Evolutionary conservation across 2,888 invertebrate genomes (phyloP).

Genomic region (Physocephala rufipes): DNA sequence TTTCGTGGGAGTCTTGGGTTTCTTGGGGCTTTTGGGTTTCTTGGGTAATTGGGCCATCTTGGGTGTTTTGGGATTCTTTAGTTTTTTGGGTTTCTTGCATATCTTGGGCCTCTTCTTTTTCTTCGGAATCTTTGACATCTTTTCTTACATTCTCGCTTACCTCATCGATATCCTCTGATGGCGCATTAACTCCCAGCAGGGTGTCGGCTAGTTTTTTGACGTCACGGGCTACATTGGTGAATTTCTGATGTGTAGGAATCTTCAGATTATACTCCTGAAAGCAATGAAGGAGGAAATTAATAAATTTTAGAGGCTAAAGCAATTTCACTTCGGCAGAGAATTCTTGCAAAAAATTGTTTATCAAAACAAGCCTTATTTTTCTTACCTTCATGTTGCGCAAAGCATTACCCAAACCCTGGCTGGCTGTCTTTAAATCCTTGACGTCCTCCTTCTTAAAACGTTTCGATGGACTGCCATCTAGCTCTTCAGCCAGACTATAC

Average conservation of each 20-base stretch:
- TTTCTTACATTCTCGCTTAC: slow-evolving; percentile 11
- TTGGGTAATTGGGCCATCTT: no score
- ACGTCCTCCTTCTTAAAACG: slow-evolving; percentile 53
- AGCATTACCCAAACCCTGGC: slow-evolving; percentile 55
- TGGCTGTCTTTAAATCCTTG: slow-evolving; percentile 53
- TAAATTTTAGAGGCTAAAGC: not conserved
- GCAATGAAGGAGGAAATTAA: slow-evolving; percentile 5
- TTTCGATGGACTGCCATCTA: slow-evolving; percentile 58
- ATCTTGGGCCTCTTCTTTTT: no score
- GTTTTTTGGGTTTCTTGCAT: no score
- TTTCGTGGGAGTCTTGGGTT: no score
- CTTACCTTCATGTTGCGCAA: slow-evolving; percentile 55
- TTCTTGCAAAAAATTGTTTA: no score
- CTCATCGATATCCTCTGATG: slow-evolving; percentile 37
- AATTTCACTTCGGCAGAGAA: not conserved
- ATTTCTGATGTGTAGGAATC: slow-evolving; percentile 59
- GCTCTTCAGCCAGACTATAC: slow-evolving; percentile 60
- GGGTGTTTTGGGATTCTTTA: no score
- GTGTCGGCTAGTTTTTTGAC: slow-evolving; percentile 61
- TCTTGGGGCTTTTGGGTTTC: no score
- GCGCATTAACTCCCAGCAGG: slow-evolving; percentile 50
- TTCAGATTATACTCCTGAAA: slow-evolving; percentile 53
- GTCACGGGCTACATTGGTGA: slow-evolving; percentile 59
- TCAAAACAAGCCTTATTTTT: not conserved
- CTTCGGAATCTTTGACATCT: no score